Base-by-base conservation (phyloP, 2,797 vertebrate genomes). In the Halcyon leucocephala region DNA sequence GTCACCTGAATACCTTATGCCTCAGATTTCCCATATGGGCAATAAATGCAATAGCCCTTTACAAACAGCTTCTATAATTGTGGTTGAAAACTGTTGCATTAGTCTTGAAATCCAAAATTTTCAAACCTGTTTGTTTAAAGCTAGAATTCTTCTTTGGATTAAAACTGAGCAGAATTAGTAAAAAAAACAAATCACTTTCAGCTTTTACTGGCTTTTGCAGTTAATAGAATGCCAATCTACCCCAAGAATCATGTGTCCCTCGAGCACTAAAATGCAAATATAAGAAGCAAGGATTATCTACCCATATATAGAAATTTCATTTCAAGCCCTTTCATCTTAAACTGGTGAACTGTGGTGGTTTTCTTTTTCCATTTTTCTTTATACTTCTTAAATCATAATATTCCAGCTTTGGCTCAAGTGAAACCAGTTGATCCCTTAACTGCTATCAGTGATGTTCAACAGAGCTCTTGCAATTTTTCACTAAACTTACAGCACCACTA, bases 221-320 rank as follows among this genome's bases (percentile, higher is more conserved):
- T 54, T 54, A 71, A 49, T 3, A 83, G 26, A 60, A 51, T 15
- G 8, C 52, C 25, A 46, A 10, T 24, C 13, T 76, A 20, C n/a
- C 60, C 15, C 31, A 67, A 49, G 52, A 65, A 64, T 2, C 0
- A 0, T 2, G 8, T 12, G 10, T 33, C 29, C 29, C 31, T 93
- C 19, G 35, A 81, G 2, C 9, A 67, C 7, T 22, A 60, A 89
- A 82, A 89, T 25, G 15, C 18, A 85, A 67, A 76, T 21, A 2
- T 49, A 67, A 7, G 13, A 69, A 33, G 42, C 5, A 82, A 82
- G 29, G 22, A 64, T 80, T 71, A 80, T 28, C 29, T 41, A 60
- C 3, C 2, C 10, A 76, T 60, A 69, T 39, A 66, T 2, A 4
- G 82, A 82, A 9, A 80, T 37, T 62, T 91, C 1, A 52, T 80